Evolutionary conservation across 2,797 vertebrate species (phyloP).

Genomic region (Atherinosoma microstoma): DNA sequence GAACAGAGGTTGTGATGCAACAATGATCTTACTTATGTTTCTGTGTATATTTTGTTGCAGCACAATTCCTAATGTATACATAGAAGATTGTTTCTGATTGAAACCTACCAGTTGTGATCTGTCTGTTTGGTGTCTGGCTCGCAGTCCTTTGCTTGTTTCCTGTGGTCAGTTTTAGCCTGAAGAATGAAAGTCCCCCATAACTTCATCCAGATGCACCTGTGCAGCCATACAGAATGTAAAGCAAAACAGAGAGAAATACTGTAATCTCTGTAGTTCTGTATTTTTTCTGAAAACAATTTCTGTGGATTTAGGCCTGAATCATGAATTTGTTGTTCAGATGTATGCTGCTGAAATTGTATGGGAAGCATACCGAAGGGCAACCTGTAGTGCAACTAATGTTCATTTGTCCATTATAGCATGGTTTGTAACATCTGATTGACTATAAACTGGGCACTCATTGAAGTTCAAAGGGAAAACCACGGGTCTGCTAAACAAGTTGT

Average conservation of each 20-base stretch:
- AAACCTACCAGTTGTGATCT: conserved; percentile 46
- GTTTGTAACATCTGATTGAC: not conserved
- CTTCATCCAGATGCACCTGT: conserved; percentile 3
- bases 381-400: not conserved
- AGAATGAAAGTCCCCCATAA: not conserved
- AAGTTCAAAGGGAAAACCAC: not conserved
- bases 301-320: not conserved
- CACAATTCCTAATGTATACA: not conserved
- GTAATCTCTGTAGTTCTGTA: not conserved
- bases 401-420: not conserved
- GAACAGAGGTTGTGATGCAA: not conserved
- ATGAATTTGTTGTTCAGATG: not conserved
- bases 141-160: conserved; percentile 9
- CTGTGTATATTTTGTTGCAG: not conserved
- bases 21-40: not conserved
- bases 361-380: not conserved
- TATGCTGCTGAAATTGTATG: not conserved
- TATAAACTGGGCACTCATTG: not conserved
- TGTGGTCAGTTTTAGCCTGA: conserved; percentile 13
- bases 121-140: conserved; percentile 6
- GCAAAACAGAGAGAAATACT: conserved; percentile 20
- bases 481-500: not conserved
- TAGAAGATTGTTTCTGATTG: conserved; percentile 5
- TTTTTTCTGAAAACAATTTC: not conserved
- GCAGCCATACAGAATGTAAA: conserved; percentile 33